Percentiles rank a stretch among this genome's conserved stretches.
Evolutionary conservation across 2,888 invertebrate species (phyloP).

Genomic region (Diploptera punctata): DNA sequence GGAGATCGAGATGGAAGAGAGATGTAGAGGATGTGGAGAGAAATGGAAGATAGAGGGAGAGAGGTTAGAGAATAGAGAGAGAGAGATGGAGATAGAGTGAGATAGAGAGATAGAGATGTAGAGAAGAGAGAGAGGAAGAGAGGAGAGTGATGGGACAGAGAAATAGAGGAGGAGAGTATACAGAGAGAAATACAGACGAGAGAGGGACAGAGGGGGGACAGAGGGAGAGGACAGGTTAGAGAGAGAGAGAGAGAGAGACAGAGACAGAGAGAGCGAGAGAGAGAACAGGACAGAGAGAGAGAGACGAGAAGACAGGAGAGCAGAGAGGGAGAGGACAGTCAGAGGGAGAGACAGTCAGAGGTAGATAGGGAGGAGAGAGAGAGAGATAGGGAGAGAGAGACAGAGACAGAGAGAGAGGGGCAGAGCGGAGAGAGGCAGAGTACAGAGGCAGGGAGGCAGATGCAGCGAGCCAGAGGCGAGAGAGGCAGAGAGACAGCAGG

Average conservation of each 20-base stretch:
- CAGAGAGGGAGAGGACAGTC: neutral
- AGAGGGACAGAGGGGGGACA: neutral
- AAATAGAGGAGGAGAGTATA: neutral
- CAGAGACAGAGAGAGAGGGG: neutral
- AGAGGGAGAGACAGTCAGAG: neutral
- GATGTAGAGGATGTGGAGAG: too few relatives aligned
- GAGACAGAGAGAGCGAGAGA: neutral
- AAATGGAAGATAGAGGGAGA: too few relatives aligned
- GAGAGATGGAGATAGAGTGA: too few relatives aligned
- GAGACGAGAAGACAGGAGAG: neutral
- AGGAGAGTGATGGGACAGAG: neutral
- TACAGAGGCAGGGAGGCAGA: neutral
- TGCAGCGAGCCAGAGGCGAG: too few relatives aligned
- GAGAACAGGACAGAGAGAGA: neutral
- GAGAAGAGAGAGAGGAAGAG: too few relatives aligned
- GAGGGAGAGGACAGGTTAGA: neutral
- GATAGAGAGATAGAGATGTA: too few relatives aligned
- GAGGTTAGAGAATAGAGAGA: too few relatives aligned
- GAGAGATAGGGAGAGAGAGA: neutral
- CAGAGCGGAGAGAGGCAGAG: neutral
- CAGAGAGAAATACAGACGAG: neutral
- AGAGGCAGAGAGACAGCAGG: too few relatives aligned
- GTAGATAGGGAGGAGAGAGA: too few relatives aligned
- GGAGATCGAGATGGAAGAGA: too few relatives aligned
- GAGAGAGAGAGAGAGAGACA: neutral